phyloP scores from a whole-genome alignment of 2,888 invertebrate species.

The Cataglyphis altisquamis region DNA sequence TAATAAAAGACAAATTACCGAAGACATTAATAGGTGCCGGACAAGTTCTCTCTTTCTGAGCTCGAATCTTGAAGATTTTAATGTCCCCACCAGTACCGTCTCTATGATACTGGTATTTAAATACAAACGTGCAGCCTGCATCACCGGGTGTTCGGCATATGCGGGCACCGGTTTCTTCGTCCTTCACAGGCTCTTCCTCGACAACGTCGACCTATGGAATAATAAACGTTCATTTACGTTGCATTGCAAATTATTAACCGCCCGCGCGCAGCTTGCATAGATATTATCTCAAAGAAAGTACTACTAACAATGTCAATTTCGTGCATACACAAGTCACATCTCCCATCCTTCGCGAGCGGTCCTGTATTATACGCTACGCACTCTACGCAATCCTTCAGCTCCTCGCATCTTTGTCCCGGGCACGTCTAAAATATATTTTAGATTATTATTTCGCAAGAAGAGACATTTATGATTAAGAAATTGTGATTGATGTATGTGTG shows the following conservation, averaged over 20 bases:
- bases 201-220: constrained; percentile 73
- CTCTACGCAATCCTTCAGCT: constrained; percentile 90
- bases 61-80: constrained; percentile 83
- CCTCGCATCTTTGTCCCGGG: constrained; percentile 89
- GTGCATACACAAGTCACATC: constrained; percentile 74
- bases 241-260: neutral
- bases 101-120: constrained; percentile 85
- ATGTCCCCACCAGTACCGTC: constrained; percentile 76
- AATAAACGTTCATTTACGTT: neutral
- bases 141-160: constrained; percentile 85
- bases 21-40: constrained; percentile 86
- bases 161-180: constrained; percentile 80
- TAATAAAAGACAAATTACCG: constrained; percentile 80
- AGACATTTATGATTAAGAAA: neutral
- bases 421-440: constrained; percentile 87
- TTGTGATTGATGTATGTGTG: neutral
- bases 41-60: constrained; percentile 86
- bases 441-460: neutral
- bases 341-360: constrained; percentile 67
- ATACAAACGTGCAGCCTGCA: constrained; percentile 86
- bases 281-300: constrained; percentile 1
- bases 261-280: constrained; percentile 6
- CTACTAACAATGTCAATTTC: constrained; percentile 81
- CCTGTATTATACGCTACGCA: constrained; percentile 88
- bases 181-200: constrained; percentile 75